These are phyloP conservation scores for Fringilla coelebs DNA, from an alignment of 2,797 vertebrate species.

Conservation along the genomic window DNA sequence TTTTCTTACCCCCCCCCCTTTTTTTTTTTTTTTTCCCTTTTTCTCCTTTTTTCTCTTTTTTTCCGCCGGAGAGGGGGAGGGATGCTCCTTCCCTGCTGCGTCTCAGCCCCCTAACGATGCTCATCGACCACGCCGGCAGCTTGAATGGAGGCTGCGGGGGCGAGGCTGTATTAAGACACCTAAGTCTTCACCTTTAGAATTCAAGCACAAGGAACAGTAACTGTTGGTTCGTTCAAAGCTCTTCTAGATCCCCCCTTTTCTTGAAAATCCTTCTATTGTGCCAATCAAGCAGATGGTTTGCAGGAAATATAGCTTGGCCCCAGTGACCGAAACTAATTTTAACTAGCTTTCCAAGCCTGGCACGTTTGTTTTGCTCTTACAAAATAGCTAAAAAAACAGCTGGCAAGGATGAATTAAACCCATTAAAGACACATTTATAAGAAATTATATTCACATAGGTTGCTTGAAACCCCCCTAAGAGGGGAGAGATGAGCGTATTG, in stretches of 20 bases:
- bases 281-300: slow-evolving; percentile 97
- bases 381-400: slow-evolving; percentile 94
- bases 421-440: slow-evolving; percentile 90
- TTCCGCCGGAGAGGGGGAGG: not conserved
- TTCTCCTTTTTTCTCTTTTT: too few species aligned
- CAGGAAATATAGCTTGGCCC: slow-evolving; percentile 94
- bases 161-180: slow-evolving; percentile 75
- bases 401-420: slow-evolving; percentile 92
- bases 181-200: slow-evolving; percentile 81
- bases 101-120: not conserved
- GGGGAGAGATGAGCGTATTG: slow-evolving; percentile 80
- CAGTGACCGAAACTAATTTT: slow-evolving; percentile 98
- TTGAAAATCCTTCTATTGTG: slow-evolving; percentile 96
- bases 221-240: slow-evolving; percentile 79
- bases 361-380: slow-evolving; percentile 91
- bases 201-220: slow-evolving; percentile 77
- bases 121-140: not conserved
- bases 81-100: not conserved
- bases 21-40: rapidly evolving
- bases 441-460: slow-evolving; percentile 89
- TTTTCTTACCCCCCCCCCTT: rapidly evolving
- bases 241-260: slow-evolving; percentile 75
- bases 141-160: slow-evolving; percentile 9
- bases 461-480: slow-evolving; percentile 70
- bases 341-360: slow-evolving; percentile 95